A percentile compares a stretch with the other conserved stretches of the same genome.
Evolutionary conservation across 2,113 vertebrate species (phyloP).

Genomic region (Lasiurus cinereus): DNA sequence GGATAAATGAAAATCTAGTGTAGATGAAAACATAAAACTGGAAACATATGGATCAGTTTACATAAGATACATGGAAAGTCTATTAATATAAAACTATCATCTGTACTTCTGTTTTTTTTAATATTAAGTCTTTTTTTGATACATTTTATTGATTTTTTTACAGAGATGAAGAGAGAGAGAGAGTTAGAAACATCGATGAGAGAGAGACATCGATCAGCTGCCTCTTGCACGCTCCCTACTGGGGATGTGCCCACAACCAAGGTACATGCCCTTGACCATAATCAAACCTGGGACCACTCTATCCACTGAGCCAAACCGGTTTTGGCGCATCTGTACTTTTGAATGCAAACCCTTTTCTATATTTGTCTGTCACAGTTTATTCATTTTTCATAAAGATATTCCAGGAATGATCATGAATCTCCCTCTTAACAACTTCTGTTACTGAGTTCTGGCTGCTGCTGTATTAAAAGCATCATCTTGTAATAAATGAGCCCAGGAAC

Average conservation of each 20-base stretch:
- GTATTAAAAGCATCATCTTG: background rate
- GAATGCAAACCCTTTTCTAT: background rate
- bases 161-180: too few relatives aligned
- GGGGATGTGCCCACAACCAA: too few relatives aligned
- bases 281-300: too few relatives aligned
- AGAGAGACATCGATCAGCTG: too few relatives aligned
- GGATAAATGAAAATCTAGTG: slow-evolving; percentile 14
- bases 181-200: too few relatives aligned
- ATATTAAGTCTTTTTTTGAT: too few relatives aligned
- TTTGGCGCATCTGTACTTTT: background rate
- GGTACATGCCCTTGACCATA: too few relatives aligned
- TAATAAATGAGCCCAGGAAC: background rate
- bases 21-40: slow-evolving; percentile 8
- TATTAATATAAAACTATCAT: background rate
- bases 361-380: background rate
- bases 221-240: too few relatives aligned
- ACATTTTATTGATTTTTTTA: too few relatives aligned
- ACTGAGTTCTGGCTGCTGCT: background rate
- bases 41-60: background rate
- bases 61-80: background rate
- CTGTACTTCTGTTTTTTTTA: too few relatives aligned
- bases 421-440: background rate
- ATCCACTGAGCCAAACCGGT: too few relatives aligned
- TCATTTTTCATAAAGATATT: background rate
- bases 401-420: background rate